Evolutionary conservation across 2,797 vertebrate genomes (phyloP), one percentile per base, ranked within the genome.

Genomic region (Acanthurus tractus): DNA sequence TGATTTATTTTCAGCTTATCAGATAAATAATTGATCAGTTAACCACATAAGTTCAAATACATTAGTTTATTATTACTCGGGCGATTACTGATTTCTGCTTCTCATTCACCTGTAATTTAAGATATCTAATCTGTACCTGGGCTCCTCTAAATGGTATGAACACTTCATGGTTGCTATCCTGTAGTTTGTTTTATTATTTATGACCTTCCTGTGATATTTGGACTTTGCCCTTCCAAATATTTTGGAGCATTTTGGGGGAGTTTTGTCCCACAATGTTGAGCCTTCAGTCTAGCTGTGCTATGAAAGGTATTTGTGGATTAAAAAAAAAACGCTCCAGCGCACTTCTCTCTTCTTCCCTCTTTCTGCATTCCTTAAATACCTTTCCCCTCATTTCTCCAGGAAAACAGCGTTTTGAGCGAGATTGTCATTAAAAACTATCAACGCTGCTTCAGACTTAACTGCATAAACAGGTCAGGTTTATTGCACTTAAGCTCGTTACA

Each of bases 321-420:
- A 6, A 34, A 22, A 14, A n/a, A 20, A n/a, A 59, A 56, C 29
- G 22, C 76, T 70, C n/a, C 57, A 56, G 67, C 61, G 78, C 72
- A 75, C 76, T 84, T 88, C 79, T 88, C 89, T n/a, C n/a, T n/a
- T n/a, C n/a, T 85, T 87, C 90, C 78, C 76, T 86, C 91, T 88
- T 78, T 87, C 58, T 67, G 70, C 93, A 95, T 94, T 95, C 92
- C 89, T 78, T 0, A 70, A 69, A 94, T 92, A 83, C 81, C 85
- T 79, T 66, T 61, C 70, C 29, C 65, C 62, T 76, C 79, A 57
- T 84, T 82, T 80, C 65, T 79, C 20, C 50, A 54, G 61, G 65
- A 71, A 78, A 89, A 77, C 11, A 8, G 48, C 29, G 42, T 57
- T 77, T 78, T 1, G 4, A 66, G 38, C 38, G 44, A 52, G 17